phyloP scores from a whole-genome alignment of 2,888 invertebrate species.

The Hydraecia micacea region DNA sequence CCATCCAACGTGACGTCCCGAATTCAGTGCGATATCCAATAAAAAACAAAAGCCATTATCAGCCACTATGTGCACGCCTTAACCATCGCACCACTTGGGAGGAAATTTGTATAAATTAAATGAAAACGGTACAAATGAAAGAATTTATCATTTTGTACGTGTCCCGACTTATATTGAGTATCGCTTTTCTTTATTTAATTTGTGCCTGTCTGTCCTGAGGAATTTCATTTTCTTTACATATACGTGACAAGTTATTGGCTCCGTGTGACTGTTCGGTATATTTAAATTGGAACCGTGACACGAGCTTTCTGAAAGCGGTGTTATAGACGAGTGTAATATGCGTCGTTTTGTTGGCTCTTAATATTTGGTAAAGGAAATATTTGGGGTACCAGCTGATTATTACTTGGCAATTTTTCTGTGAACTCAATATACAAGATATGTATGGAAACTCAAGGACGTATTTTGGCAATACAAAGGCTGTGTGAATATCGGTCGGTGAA shows the following conservation, averaged over 20 bases:
- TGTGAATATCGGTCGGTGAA: neutral
- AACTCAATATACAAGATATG: slow-evolving; percentile 32
- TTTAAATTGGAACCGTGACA: slow-evolving; percentile 64
- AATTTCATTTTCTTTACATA: slow-evolving; percentile 67
- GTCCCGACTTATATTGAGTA: slow-evolving; percentile 64
- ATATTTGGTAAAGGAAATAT: slow-evolving; percentile 58
- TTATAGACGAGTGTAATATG: slow-evolving; percentile 44
- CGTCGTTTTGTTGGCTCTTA: slow-evolving; percentile 51
- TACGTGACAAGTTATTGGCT: slow-evolving; percentile 69
- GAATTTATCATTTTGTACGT: slow-evolving; percentile 83
- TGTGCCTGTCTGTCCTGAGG: slow-evolving; percentile 58
- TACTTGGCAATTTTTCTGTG: slow-evolving; percentile 43
- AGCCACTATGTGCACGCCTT: slow-evolving; percentile 51
- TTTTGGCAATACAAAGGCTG: slow-evolving; percentile 6
- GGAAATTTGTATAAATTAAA: slow-evolving; percentile 83
- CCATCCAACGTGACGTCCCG: no score
- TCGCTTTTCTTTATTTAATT: slow-evolving; percentile 73
- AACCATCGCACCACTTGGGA: slow-evolving; percentile 59
- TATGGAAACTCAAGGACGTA: neutral
- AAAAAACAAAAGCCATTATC: slow-evolving; percentile 5
- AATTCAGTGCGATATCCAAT: neutral
- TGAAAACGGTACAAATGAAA: slow-evolving; percentile 80
- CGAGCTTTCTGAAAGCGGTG: slow-evolving; percentile 40
- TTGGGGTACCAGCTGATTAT: slow-evolving; percentile 53
- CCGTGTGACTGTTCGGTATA: slow-evolving; percentile 57